Evolutionary conservation across 2,797 vertebrate genomes (phyloP).

Genomic region (Champsocephalus gunnari): DNA sequence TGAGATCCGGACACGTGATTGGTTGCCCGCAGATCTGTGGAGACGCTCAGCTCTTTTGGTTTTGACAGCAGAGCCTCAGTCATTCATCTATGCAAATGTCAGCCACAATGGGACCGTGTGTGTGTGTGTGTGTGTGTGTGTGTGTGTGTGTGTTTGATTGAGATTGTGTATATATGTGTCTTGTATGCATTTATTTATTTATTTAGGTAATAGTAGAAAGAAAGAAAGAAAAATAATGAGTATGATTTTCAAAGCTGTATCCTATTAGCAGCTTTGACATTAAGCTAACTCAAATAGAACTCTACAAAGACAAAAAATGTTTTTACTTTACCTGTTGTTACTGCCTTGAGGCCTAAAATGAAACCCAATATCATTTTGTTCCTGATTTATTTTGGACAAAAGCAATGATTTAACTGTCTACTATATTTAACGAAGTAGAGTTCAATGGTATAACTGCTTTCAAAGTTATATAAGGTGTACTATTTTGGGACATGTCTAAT

Average conservation of each 20-base stretch:
- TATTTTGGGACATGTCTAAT: not conserved
- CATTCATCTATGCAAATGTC: conserved; percentile 97
- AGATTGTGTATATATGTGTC: conserved; percentile 3
- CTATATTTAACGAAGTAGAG: not conserved
- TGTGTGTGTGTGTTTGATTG: conserved; percentile 21
- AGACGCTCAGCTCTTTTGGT: conserved; percentile 91
- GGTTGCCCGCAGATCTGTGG: conserved; percentile 89
- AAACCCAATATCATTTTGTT: conserved; percentile 35
- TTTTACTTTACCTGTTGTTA: no score
- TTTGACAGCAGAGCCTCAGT: conserved; percentile 91
- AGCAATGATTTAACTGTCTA: not conserved
- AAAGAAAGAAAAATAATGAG: not conserved
- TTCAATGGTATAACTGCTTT: not conserved
- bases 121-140: conserved; percentile 61
- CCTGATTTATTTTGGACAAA: conserved; percentile 16
- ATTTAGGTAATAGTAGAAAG: not conserved
- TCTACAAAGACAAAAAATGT: no score
- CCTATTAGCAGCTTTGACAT: not conserved
- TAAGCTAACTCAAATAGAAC: no score
- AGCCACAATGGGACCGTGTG: conserved; percentile 89
- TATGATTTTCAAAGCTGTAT: not conserved
- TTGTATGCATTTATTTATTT: not conserved
- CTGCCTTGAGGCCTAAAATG: conserved; percentile 22
- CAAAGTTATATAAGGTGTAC: not conserved
- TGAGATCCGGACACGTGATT: conserved; percentile 90